Evolutionary conservation across 2,797 vertebrate genomes (phyloP), one percentile per base, ranked within the genome.

Genomic region (Phalanger gymnotis): DNA sequence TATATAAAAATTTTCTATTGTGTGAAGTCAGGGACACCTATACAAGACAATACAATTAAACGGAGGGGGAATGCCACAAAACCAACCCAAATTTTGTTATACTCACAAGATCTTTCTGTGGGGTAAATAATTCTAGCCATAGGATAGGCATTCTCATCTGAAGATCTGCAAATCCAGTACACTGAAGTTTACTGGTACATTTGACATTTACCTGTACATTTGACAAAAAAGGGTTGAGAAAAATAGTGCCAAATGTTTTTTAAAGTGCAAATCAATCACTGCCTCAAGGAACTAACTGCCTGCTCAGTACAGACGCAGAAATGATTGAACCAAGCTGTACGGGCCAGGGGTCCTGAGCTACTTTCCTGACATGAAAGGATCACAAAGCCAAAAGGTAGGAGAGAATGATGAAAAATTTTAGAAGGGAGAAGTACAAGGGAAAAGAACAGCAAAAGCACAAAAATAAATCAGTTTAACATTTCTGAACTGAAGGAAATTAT

Each of bases 311-410:
- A 0, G 90, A 53, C 95, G 16, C 5, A 92, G 93, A 93, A 92
- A 90, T 6, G 95, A 93, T 0, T 90, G 11, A 73, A 1, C 5
- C 73, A 95, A 97, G 87, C 34, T 61, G 93, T 61, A 92, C 58
- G 11, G n/a, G 54, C 5, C 1, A 91, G 10, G 92, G 90, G 54
- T 95, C 91, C 94, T 73, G 47, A 95, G 61, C 56, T 96, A 89
- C 58, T 90, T 94, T 73, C 34, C 0, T 96, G 66, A 96, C 95
- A 92, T 53, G 22, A 95, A 94, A 57, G 54, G 92, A 95, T 66
- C 52, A 91, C 30, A 52, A 25, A 31, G 0, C 0, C 6, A 96
- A 16, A 13, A 25, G 52, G 19, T 0, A 54, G 0, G 3, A 34
- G 91, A 97, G 93, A 40, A 90, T 0, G n/a, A 53, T 0, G 92